Conservation (phyloP, 2,113 vertebrate species). For the Cynopterus brachyotis region DNA sequence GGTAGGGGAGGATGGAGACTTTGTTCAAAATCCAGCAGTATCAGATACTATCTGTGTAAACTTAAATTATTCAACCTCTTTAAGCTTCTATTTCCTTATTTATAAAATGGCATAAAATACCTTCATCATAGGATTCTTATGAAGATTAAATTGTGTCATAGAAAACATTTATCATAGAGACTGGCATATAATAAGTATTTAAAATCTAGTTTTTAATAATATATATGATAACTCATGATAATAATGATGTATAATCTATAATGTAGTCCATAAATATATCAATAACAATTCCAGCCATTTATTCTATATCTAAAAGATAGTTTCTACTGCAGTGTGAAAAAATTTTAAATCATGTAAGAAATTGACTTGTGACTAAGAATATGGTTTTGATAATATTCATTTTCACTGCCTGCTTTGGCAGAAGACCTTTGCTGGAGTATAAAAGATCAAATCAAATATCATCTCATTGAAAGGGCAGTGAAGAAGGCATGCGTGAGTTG, state of each 20-base stretch:
- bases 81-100: not conserved
- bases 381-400: not conserved
- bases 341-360: not conserved
- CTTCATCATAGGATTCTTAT: not conserved
- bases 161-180: constrained; percentile 7
- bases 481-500: not conserved
- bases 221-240: not conserved
- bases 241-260: not conserved
- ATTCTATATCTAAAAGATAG: not conserved
- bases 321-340: not conserved
- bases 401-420: not conserved
- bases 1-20: not conserved
- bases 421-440: not conserved
- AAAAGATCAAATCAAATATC: not conserved
- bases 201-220: not conserved
- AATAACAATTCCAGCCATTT: not conserved
- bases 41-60: not conserved
- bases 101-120: not conserved
- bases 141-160: not conserved
- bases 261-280: not conserved
- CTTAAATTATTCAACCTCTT: not conserved
- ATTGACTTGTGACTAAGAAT: not conserved
- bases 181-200: not conserved
- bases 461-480: not conserved
- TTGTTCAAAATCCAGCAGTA: not conserved